These are phyloP conservation scores for Irena cyanogastra DNA, from an alignment of 2,113 vertebrate genomes.

Conservation along the genomic window DNA sequence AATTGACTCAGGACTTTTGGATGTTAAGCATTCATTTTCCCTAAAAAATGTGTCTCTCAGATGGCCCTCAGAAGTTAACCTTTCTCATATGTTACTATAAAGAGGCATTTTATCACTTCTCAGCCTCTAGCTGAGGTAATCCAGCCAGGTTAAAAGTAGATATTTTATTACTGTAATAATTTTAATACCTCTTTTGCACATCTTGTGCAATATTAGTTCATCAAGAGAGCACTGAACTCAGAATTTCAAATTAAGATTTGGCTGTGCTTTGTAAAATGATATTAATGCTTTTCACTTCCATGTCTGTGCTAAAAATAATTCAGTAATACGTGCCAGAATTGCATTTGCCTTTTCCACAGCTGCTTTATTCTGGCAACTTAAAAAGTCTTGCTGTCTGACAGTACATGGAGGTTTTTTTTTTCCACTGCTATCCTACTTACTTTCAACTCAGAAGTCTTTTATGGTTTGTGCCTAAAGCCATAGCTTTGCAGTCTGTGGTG, in stretches of 20 bases:
- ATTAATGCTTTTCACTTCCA: neutral
- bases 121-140: neutral
- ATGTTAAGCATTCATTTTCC: neutral
- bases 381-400: neutral
- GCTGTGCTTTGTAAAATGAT: neutral
- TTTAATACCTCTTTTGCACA: neutral
- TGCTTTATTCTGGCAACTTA: neutral
- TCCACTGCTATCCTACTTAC: neutral
- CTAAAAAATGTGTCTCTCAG: neutral
- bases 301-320: neutral
- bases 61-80: neutral
- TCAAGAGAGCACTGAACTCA: neutral
- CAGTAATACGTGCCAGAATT: neutral
- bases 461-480: neutral
- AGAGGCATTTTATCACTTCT: neutral
- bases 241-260: neutral
- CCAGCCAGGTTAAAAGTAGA: neutral
- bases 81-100: neutral
- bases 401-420: rapidly evolving
- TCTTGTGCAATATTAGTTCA: neutral
- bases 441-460: neutral
- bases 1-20: neutral
- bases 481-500: neutral
- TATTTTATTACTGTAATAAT: neutral
- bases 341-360: neutral